phyloP scores from a whole-genome alignment of 2,888 invertebrate genomes.

The Hetaerina titia region DNA sequence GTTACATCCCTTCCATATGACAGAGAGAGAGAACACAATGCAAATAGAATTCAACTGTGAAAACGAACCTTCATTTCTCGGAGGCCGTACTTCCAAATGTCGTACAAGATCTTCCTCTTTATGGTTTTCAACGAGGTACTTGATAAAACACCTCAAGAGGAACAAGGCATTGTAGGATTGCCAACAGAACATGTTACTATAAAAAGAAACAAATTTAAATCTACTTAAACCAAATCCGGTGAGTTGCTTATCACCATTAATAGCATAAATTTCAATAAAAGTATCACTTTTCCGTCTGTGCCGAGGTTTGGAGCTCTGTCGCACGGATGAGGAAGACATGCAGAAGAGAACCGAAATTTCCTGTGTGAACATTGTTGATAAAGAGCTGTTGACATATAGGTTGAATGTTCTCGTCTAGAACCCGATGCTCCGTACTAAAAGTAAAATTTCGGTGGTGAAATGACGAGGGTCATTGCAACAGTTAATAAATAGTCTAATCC shows the following conservation, averaged over 20 bases:
- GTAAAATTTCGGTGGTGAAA: conserved; percentile 67
- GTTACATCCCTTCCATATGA: too few species aligned
- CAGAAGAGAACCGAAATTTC: conserved; percentile 93
- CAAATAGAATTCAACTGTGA: neutral
- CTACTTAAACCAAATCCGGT: neutral
- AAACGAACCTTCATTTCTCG: conserved; percentile 75
- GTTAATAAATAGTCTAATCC: neutral
- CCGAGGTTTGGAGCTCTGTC: conserved; percentile 89
- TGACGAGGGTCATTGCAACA: conserved; percentile 1
- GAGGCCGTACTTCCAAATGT: conserved; percentile 85
- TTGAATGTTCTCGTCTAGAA: conserved; percentile 89
- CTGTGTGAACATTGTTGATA: conserved; percentile 91
- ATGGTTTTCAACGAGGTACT: conserved; percentile 94
- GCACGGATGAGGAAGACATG: conserved; percentile 91
- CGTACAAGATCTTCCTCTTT: conserved; percentile 92
- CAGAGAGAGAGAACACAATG: too few species aligned
- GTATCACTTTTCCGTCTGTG: conserved; percentile 92
- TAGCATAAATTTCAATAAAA: neutral
- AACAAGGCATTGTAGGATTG: conserved; percentile 96
- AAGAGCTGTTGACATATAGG: conserved; percentile 86
- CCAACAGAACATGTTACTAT: conserved; percentile 90
- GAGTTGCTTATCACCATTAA: neutral
- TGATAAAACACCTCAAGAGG: conserved; percentile 89
- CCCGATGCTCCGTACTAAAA: conserved; percentile 87
- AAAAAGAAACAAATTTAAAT: conserved; percentile 73